phyloP scores from a whole-genome alignment of 2,797 vertebrate genomes.

The Anguilla megastoma region DNA sequence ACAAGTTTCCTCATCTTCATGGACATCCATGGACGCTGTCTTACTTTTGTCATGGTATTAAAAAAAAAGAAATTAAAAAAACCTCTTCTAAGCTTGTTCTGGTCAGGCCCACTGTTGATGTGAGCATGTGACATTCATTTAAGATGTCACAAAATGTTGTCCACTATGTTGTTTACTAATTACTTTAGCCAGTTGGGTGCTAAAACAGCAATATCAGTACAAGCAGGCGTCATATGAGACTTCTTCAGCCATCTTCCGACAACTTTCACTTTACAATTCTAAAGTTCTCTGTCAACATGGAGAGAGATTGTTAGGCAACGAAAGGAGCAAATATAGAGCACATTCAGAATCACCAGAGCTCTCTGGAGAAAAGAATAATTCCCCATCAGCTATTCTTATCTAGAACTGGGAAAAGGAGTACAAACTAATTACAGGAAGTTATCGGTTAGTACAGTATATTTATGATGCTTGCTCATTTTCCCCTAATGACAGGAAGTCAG shows the following conservation, averaged over 20 bases:
- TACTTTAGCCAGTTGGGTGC: neutral
- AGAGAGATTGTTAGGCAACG: neutral
- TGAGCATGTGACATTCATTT: neutral
- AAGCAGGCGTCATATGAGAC: neutral
- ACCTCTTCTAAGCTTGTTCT: neutral
- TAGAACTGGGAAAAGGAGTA: slow-evolving; percentile 49
- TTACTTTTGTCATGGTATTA: neutral
- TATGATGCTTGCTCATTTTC: slow-evolving; percentile 20
- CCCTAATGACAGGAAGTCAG: slow-evolving; percentile 72
- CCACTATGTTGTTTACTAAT: neutral
- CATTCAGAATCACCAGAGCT: slow-evolving; percentile 71
- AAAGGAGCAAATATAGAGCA: neutral
- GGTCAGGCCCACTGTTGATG: neutral
- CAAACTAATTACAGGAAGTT: slow-evolving; percentile 46
- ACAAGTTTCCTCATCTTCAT: neutral
- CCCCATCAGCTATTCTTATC: slow-evolving; percentile 51
- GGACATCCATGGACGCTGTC: neutral
- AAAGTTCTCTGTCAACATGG: neutral
- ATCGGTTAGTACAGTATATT: neutral
- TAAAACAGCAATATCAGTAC: neutral
- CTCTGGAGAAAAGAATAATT: slow-evolving; percentile 66
- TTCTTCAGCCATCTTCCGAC: neutral
- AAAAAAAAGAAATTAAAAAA: neutral
- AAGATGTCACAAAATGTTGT: neutral
- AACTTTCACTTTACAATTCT: neutral